Evolutionary conservation across 2,888 invertebrate species (phyloP).

Genomic region (Isoperla grammatica): DNA sequence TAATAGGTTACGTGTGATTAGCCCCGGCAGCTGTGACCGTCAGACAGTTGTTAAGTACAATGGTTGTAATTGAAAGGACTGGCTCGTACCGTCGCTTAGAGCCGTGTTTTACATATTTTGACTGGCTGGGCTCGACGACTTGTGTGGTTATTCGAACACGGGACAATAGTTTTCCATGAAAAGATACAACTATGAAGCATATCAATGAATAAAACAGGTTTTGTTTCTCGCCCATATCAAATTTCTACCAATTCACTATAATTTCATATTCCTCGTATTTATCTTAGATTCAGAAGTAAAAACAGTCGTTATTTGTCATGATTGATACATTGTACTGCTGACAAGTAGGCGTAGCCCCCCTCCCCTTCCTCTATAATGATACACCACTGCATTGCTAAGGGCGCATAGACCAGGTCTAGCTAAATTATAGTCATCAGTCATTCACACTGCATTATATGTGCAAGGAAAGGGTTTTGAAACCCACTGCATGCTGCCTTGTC

Average conservation of each 20-base stretch:
- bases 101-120: too few relatives aligned
- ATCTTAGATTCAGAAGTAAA: not conserved
- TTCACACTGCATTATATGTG: conserved; percentile 15
- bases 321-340: conserved; percentile 1
- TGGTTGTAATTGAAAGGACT: too few relatives aligned
- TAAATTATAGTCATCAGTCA: conserved; percentile 19
- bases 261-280: conserved; percentile 11
- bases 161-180: too few relatives aligned
- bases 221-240: not conserved
- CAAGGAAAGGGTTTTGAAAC: not conserved
- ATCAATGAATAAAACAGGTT: not conserved
- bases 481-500: not conserved
- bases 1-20: too few relatives aligned
- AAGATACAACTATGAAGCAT: not conserved
- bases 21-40: too few relatives aligned
- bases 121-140: too few relatives aligned
- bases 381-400: conserved; percentile 2
- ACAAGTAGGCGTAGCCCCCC: conserved; percentile 4
- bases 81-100: too few relatives aligned
- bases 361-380: not conserved
- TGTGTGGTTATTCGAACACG: too few relatives aligned
- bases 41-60: too few relatives aligned
- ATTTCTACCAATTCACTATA: not conserved
- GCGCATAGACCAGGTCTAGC: not conserved
- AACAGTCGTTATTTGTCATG: not conserved